Evolutionary conservation across 2,113 vertebrate species (phyloP).

Genomic region (Anseranas semipalmata): DNA sequence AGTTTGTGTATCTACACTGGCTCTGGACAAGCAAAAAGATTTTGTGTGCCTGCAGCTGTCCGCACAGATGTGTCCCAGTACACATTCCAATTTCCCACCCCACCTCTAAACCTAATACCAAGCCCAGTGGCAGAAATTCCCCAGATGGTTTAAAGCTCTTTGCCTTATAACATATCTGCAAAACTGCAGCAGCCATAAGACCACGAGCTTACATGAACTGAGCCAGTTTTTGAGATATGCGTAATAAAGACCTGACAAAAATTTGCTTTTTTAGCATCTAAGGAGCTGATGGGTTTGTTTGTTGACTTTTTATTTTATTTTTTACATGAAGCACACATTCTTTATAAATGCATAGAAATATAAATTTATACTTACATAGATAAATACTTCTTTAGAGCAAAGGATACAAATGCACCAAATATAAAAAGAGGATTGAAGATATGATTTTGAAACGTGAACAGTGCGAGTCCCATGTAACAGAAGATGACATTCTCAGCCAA

Average conservation of each 20-base stretch:
- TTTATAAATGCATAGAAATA: background rate
- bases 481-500: constrained; percentile 90
- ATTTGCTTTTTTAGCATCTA: background rate
- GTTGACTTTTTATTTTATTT: background rate
- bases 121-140: background rate
- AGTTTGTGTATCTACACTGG: background rate
- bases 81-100: background rate
- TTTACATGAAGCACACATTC: background rate
- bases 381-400: constrained; percentile 49
- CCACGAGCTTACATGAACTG: rapidly evolving
- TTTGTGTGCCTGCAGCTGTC: background rate
- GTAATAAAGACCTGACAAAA: background rate
- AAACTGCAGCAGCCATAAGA: background rate
- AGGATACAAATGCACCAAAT: constrained; percentile 88
- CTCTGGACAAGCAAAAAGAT: background rate
- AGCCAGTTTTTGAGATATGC: background rate
- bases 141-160: background rate
- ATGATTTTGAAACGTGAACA: constrained; percentile 86
- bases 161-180: background rate
- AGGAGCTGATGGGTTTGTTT: background rate
- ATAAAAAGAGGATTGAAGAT: constrained; percentile 86
- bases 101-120: background rate
- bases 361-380: rapidly evolving
- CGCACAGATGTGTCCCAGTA: background rate
- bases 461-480: constrained; percentile 86